Evolutionary conservation across 1,140 invertebrate genomes (phyloP).

Genomic region (Papilio helenus): DNA sequence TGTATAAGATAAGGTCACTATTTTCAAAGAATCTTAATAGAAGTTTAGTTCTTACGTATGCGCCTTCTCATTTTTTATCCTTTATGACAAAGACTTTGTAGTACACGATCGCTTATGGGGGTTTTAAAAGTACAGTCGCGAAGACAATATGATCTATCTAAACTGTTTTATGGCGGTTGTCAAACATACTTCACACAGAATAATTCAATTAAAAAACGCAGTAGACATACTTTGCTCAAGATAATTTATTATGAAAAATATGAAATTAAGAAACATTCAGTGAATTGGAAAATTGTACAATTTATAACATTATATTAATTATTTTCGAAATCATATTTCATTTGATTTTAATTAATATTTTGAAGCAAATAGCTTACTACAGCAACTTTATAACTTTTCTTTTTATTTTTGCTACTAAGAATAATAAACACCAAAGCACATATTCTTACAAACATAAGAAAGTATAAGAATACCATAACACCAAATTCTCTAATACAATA

Average conservation of each 20-base stretch:
- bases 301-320: background rate
- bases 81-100: too few relatives aligned
- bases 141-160: background rate
- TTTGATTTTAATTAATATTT: background rate
- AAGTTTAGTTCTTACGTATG: too few relatives aligned
- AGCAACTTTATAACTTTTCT: background rate
- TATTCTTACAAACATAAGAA: background rate
- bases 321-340: background rate
- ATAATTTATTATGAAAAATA: slow-evolving; percentile 20
- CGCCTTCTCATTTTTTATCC: too few relatives aligned
- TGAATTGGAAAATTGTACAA: background rate
- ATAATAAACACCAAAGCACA: background rate
- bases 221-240: background rate
- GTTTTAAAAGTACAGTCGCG: too few relatives aligned
- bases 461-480: background rate
- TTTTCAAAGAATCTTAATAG: too few relatives aligned
- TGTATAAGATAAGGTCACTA: too few relatives aligned
- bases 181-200: background rate
- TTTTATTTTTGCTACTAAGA: background rate
- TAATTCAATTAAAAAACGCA: background rate
- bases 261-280: background rate
- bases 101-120: too few relatives aligned
- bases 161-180: background rate
- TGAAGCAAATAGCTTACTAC: too few relatives aligned
- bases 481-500: background rate